Evolutionary conservation across 92 coral and sea anemone genomes (phyloP).

Genomic region (Palythoa grandiflora): DNA sequence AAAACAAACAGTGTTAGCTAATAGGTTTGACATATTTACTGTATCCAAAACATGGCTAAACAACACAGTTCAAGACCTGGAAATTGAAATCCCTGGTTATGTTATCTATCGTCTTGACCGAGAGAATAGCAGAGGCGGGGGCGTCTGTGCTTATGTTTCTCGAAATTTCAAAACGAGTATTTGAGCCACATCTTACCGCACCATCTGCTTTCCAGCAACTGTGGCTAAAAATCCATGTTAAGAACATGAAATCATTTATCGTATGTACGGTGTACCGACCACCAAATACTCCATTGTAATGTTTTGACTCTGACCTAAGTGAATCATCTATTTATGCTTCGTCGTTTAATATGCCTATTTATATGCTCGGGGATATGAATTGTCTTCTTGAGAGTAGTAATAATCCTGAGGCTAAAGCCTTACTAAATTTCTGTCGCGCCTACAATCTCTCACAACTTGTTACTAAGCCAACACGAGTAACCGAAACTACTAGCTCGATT

Average conservation of each 20-base stretch:
- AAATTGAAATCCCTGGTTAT: constrained; percentile 12
- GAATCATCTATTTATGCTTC: no score
- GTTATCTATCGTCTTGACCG: not conserved
- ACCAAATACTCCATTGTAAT: not conserved
- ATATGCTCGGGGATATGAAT: no score
- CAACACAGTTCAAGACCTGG: constrained; percentile 41
- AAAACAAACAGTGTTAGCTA: constrained; percentile 52
- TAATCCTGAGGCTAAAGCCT: no score
- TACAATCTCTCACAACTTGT: no score
- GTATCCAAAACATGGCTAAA: constrained; percentile 59
- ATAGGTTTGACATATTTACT: constrained; percentile 63
- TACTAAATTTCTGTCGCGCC: no score
- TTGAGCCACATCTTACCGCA: not conserved
- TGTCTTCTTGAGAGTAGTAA: no score
- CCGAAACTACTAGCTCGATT: no score
- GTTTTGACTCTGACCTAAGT: not conserved
- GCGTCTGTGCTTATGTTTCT: not conserved
- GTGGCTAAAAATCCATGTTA: not conserved
- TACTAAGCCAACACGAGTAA: no score
- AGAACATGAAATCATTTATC: not conserved
- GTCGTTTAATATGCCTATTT: no score
- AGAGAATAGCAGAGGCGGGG: not conserved
- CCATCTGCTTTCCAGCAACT: not conserved
- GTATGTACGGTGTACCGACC: not conserved
- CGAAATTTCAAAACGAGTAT: not conserved